These are phyloP conservation scores for Pimpla rufipes DNA, from an alignment of 2,888 invertebrate species.

Conservation along the genomic window DNA sequence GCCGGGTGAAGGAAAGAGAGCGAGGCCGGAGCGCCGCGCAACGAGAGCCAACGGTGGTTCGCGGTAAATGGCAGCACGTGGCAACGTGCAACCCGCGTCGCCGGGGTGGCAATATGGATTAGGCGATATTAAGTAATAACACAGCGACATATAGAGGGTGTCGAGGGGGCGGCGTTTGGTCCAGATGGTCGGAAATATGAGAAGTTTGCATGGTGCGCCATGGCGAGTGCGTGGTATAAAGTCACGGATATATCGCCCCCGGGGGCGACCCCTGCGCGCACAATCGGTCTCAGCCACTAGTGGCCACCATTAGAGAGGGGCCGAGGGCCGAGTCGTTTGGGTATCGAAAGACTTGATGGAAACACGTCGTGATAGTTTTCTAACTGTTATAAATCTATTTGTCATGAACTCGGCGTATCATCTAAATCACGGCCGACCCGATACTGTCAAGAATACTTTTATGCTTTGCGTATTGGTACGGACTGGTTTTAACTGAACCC, in stretches of 20 bases:
- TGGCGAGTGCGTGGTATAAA: conserved; percentile 67
- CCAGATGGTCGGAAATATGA: conserved; percentile 79
- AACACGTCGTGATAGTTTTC: conserved; percentile 55
- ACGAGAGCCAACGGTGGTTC: conserved; percentile 37
- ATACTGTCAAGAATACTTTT: background rate
- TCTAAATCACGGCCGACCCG: conserved; percentile 30
- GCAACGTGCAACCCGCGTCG: conserved; percentile 59
- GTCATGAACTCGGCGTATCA: conserved; percentile 45
- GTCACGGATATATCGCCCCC: conserved; percentile 65
- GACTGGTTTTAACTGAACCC: background rate
- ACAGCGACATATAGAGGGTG: conserved; percentile 59
- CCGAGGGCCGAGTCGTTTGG: conserved; percentile 48
- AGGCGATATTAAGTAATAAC: conserved; percentile 77
- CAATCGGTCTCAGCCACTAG: conserved; percentile 54
- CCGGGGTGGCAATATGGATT: conserved; percentile 72
- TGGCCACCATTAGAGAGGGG: conserved; percentile 45
- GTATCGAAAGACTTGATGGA: conserved; percentile 59
- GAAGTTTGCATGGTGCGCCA: conserved; percentile 74
- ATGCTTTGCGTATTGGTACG: background rate
- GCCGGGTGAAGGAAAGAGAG: conserved; percentile 25
- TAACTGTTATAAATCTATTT: conserved; percentile 66
- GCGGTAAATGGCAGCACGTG: conserved; percentile 63
- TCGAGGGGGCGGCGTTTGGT: conserved; percentile 68
- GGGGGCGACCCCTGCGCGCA: conserved; percentile 41
- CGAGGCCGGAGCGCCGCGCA: conserved; percentile 36